Evolutionary conservation across 1,140 invertebrate genomes (phyloP).

Genomic region (Drosophila serrata): DNA sequence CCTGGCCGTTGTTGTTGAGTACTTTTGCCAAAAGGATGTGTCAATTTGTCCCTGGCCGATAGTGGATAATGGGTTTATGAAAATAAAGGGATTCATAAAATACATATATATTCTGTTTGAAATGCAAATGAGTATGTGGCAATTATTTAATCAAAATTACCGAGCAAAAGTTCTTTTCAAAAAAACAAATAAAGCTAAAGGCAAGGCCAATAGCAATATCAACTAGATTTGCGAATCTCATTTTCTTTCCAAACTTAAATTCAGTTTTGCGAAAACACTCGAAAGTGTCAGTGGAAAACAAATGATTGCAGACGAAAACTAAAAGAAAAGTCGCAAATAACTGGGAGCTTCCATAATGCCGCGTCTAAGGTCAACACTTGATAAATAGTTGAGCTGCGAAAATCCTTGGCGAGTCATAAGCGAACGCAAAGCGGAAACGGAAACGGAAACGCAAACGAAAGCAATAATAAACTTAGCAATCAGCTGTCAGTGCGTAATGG

Average conservation of each 20-base stretch:
- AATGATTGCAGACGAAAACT: slow-evolving; percentile 46
- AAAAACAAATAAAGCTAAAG: not conserved
- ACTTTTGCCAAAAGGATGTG: slow-evolving; percentile 61
- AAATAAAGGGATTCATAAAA: slow-evolving; percentile 4
- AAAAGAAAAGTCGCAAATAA: slow-evolving; percentile 8
- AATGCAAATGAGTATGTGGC: slow-evolving; percentile 1
- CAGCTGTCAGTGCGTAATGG: slow-evolving; percentile 67
- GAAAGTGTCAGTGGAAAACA: slow-evolving; percentile 51
- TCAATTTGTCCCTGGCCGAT: slow-evolving; percentile 62
- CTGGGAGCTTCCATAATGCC: slow-evolving; percentile 37
- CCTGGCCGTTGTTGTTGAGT: slow-evolving; percentile 38
- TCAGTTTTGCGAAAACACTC: slow-evolving; percentile 27
- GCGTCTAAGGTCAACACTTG: slow-evolving; percentile 59
- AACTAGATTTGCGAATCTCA: slow-evolving; percentile 38
- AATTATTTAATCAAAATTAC: not conserved
- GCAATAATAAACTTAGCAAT: slow-evolving; percentile 68
- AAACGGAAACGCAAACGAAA: slow-evolving; percentile 45
- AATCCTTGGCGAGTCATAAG: slow-evolving; percentile 55
- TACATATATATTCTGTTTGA: not conserved
- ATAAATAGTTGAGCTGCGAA: slow-evolving; percentile 53
- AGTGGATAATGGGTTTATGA: slow-evolving; percentile 47
- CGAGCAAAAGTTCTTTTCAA: not conserved
- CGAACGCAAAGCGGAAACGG: slow-evolving; percentile 47
- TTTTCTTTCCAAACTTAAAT: slow-evolving; percentile 29
- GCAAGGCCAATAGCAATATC: not conserved